phyloP scores from a whole-genome alignment of 2,797 vertebrate species.

The Cynodonichthys magdalenae region DNA sequence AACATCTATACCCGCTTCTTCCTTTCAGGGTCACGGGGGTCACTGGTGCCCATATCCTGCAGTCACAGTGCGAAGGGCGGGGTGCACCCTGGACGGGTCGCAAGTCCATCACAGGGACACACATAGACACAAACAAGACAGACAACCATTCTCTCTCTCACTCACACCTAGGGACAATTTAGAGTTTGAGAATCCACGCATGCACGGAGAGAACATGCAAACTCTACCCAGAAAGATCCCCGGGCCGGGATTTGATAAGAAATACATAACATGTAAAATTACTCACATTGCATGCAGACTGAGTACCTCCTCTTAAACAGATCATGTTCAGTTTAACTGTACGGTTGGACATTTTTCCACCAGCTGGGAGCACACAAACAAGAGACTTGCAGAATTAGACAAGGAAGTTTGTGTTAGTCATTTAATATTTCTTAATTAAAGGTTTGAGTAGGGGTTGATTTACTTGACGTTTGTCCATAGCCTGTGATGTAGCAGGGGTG shows the following conservation, averaged over 20 bases:
- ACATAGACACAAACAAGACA: too few species aligned
- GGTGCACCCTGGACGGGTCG: too few species aligned
- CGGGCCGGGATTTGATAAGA: constrained; percentile 81
- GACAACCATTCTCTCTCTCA: too few species aligned
- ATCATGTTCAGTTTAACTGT: constrained; percentile 82
- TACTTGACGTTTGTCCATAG: constrained; percentile 86
- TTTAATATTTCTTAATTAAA: neutral
- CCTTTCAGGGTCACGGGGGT: too few species aligned
- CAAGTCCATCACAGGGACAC: too few species aligned
- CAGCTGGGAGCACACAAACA: constrained; percentile 59
- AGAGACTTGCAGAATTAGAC: neutral
- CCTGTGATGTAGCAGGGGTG: constrained; percentile 85
- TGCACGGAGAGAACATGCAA: too few species aligned
- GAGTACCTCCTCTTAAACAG: constrained; percentile 79
- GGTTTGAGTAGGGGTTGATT: constrained; percentile 52
- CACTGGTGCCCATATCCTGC: too few species aligned
- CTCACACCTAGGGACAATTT: too few species aligned
- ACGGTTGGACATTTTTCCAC: constrained; percentile 73
- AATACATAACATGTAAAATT: constrained; percentile 50
- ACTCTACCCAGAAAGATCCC: too few species aligned
- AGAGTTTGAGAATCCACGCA: too few species aligned
- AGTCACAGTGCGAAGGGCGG: too few species aligned
- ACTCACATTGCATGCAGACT: constrained; percentile 84
- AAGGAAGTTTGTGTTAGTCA: neutral
- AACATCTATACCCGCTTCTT: too few species aligned